Conservation (phyloP, 2,113 vertebrate genomes). For the Scartelaos histophorus region DNA sequence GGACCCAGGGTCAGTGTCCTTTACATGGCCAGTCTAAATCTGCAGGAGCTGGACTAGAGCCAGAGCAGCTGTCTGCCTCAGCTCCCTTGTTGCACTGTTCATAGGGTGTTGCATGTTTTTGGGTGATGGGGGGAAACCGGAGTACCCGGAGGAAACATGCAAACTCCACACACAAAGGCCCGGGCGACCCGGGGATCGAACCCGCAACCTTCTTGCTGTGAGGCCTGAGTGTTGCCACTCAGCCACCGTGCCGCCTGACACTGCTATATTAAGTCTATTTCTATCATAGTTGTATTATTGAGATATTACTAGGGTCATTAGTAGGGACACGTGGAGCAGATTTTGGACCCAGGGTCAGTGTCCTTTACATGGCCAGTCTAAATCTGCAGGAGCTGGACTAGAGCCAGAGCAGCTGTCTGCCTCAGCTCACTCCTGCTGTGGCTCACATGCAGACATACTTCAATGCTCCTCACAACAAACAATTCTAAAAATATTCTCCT, state of each 20-base stretch:
- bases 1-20: slow-evolving; percentile 40
- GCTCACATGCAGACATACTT: slow-evolving; percentile 19
- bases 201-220: too few relatives aligned
- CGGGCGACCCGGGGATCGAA: too few relatives aligned
- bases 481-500: not conserved
- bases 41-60: slow-evolving; percentile 47
- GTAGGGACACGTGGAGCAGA: slow-evolving; percentile 39
- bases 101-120: too few relatives aligned
- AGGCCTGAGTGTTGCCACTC: too few relatives aligned
- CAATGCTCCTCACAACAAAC: not conserved
- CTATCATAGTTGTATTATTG: too few relatives aligned
- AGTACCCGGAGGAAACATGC: too few relatives aligned
- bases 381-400: slow-evolving; percentile 48
- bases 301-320: too few relatives aligned
- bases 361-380: slow-evolving; percentile 43
- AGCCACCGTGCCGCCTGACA: too few relatives aligned
- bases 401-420: slow-evolving; percentile 59
- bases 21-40: slow-evolving; percentile 49
- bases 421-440: slow-evolving; percentile 28
- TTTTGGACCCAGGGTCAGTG: slow-evolving; percentile 46
- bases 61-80: slow-evolving; percentile 57
- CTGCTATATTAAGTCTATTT: too few relatives aligned
- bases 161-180: too few relatives aligned
- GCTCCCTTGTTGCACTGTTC: too few relatives aligned
- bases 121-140: too few relatives aligned